A percentile compares a stretch with the other conserved stretches of the same genome.
These are phyloP conservation scores for Leucopternis melanops DNA, from an alignment of 2,113 vertebrate species.

Conservation along the genomic window DNA sequence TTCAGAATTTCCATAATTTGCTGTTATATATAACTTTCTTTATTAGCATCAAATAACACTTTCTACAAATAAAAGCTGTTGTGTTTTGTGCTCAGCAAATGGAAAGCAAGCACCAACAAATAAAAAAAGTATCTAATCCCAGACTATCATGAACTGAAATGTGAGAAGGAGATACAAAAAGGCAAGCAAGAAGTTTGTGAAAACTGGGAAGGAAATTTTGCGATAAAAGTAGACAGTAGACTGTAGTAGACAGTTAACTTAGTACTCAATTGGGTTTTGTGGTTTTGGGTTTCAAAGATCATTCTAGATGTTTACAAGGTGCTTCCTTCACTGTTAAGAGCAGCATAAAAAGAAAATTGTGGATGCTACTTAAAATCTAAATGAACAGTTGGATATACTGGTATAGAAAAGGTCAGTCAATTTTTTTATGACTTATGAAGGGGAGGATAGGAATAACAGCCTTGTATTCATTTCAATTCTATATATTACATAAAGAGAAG, in stretches of 20 bases:
- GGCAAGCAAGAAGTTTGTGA: neutral
- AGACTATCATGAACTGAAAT: neutral
- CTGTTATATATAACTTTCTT: neutral
- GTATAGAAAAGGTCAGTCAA: neutral
- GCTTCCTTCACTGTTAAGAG: neutral
- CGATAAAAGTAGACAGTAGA: neutral
- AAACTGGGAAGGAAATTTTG: neutral
- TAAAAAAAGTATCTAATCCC: neutral
- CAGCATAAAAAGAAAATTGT: neutral
- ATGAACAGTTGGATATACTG: neutral
- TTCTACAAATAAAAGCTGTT: neutral
- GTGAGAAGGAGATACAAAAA: neutral
- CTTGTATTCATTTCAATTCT: neutral
- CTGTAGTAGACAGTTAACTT: neutral
- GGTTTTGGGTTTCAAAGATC: neutral
- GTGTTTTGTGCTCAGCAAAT: neutral
- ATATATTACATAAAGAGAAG: neutral
- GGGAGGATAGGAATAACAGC: neutral
- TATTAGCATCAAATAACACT: neutral
- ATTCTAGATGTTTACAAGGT: neutral
- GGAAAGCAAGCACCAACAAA: neutral
- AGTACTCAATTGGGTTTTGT: rapidly evolving
- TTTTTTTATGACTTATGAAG: neutral
- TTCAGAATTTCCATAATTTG: neutral
- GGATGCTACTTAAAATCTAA: neutral